Conservation (phyloP, 1,140 invertebrate species). For the Tribolium castaneum region DNA sequence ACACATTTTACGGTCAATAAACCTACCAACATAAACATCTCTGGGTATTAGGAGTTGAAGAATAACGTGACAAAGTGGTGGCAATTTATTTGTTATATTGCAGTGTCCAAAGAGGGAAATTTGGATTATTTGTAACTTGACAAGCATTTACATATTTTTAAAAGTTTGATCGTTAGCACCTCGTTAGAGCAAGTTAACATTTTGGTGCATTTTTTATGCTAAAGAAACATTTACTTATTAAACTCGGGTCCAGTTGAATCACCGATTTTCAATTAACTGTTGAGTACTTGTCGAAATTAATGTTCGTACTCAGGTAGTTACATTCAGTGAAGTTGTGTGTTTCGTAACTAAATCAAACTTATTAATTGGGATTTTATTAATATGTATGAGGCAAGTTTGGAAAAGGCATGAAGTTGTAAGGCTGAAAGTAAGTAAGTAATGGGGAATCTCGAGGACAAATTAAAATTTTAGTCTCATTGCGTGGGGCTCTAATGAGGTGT, state of each 20-base stretch:
- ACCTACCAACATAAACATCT: not conserved
- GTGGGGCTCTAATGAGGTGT: constrained; percentile 3
- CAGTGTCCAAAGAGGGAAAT: too few species aligned
- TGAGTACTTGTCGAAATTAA: not conserved
- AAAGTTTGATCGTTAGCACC: too few species aligned
- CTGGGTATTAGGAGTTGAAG: not conserved
- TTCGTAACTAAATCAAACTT: not conserved
- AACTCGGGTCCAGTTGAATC: too few species aligned
- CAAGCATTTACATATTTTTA: too few species aligned
- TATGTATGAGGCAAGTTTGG: not conserved
- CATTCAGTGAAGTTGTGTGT: not conserved
- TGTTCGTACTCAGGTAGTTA: not conserved
- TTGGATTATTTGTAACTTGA: too few species aligned
- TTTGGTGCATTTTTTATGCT: too few species aligned
- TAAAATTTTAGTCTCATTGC: constrained; percentile 6
- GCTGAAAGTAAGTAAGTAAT: not conserved
- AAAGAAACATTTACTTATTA: too few species aligned
- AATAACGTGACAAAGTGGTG: not conserved
- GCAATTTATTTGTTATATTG: too few species aligned
- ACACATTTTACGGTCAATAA: not conserved
- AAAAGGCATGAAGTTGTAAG: not conserved
- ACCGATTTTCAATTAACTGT: too few species aligned
- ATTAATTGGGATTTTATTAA: not conserved
- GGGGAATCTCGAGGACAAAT: not conserved
- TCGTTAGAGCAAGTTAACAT: too few species aligned